These are phyloP conservation scores for Anarrhichthys ocellatus DNA, from an alignment of 2,113 vertebrate species.

Conservation along the genomic window DNA sequence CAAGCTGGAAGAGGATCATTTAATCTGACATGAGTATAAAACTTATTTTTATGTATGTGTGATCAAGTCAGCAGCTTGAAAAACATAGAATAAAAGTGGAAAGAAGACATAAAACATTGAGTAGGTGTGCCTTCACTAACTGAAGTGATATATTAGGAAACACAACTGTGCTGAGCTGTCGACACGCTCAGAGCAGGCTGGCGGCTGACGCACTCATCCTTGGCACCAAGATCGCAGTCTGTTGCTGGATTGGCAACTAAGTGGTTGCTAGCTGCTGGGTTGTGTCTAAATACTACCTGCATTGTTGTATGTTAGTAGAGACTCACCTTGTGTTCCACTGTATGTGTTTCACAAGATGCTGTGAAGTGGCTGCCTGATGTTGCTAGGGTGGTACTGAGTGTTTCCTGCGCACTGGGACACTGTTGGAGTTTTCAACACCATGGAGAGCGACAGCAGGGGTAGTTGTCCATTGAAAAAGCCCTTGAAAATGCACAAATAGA, in stretches of 20 bases:
- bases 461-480: not conserved
- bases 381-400: not conserved
- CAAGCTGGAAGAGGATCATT: not conserved
- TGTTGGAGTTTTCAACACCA: constrained; percentile 10
- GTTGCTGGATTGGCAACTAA: not conserved
- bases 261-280: not conserved
- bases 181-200: not conserved
- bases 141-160: not conserved
- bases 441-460: not conserved
- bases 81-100: not conserved
- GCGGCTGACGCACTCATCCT: not conserved
- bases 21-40: not conserved
- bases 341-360: not conserved
- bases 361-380: not conserved
- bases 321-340: not conserved
- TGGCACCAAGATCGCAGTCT: not conserved
- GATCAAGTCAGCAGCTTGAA: not conserved
- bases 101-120: not conserved
- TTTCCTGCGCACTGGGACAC: not conserved
- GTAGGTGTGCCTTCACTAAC: not conserved
- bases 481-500: not conserved
- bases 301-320: not conserved
- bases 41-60: not conserved
- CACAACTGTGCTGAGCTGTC: not conserved
- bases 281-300: not conserved